These are phyloP conservation scores for Catagonus wagneri DNA, from an alignment of 2,113 vertebrate genomes.

Conservation along the genomic window DNA sequence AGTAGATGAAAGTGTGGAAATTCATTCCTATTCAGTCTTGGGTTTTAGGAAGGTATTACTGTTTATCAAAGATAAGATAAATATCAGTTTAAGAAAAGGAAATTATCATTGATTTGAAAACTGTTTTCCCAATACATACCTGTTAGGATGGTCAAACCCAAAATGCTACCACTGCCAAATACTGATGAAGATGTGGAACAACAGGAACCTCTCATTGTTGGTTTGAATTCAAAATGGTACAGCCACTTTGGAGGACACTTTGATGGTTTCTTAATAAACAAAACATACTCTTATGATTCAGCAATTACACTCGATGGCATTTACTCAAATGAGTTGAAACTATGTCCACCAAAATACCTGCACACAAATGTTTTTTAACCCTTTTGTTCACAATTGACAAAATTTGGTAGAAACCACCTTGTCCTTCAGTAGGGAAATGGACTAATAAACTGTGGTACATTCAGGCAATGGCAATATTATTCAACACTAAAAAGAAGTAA, in stretches of 20 bases:
- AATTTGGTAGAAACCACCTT: background rate
- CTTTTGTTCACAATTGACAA: background rate
- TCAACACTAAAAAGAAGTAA: background rate
- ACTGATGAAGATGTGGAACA: background rate
- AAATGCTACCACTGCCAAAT: background rate
- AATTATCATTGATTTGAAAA: background rate
- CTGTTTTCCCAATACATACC: background rate
- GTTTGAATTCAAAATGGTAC: background rate
- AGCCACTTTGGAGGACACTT: background rate
- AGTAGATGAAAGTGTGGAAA: background rate
- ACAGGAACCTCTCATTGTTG: background rate
- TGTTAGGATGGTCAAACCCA: background rate
- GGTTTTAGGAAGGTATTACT: background rate
- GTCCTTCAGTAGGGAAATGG: background rate
- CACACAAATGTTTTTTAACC: background rate
- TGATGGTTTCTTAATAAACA: background rate
- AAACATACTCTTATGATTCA: background rate
- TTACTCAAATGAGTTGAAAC: background rate
- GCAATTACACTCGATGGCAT: background rate
- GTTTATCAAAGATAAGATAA: background rate
- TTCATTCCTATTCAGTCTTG: background rate
- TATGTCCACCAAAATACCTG: background rate
- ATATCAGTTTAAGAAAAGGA: background rate
- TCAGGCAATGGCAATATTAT: background rate
- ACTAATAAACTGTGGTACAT: background rate